Evolutionary conservation across 2,113 vertebrate species (phyloP).

Genomic region (Anarhynchus alexandrinus): DNA sequence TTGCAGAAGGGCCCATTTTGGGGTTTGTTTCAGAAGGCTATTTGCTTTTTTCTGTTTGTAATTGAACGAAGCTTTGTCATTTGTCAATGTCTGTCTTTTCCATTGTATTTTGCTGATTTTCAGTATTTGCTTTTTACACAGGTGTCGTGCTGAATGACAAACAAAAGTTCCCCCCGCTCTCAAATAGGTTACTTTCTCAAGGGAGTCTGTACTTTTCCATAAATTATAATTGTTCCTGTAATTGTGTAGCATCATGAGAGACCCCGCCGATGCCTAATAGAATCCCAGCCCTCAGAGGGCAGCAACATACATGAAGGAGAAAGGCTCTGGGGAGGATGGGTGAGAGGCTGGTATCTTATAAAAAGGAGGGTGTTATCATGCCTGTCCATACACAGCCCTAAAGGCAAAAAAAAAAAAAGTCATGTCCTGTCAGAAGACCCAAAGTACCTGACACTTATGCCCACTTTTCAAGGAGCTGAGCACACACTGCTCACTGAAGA

Average conservation of each 20-base stretch:
- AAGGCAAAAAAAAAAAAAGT: background rate
- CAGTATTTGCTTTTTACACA: slow-evolving; percentile 24
- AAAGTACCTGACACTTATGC: background rate
- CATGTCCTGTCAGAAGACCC: background rate
- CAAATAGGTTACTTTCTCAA: background rate
- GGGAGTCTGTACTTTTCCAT: background rate
- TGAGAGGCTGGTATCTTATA: background rate
- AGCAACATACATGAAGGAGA: background rate
- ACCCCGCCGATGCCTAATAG: background rate
- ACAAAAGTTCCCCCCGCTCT: background rate
- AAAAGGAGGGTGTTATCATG: background rate
- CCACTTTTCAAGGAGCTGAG: background rate
- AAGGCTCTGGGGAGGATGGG: background rate
- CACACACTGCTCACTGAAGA: background rate
- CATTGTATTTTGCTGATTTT: slow-evolving; percentile 42
- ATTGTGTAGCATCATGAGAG: background rate
- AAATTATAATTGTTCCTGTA: background rate
- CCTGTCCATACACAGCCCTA: background rate
- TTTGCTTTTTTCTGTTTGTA: slow-evolving; percentile 55
- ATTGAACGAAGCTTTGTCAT: slow-evolving; percentile 50
- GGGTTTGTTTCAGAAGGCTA: slow-evolving; percentile 31
- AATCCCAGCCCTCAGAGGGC: background rate
- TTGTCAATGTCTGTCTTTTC: slow-evolving; percentile 28
- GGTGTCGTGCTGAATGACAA: slow-evolving; percentile 22
- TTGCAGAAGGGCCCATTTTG: background rate